These are phyloP conservation scores for Torymus auratus DNA, from an alignment of 2,888 invertebrate genomes.

Conservation along the genomic window DNA sequence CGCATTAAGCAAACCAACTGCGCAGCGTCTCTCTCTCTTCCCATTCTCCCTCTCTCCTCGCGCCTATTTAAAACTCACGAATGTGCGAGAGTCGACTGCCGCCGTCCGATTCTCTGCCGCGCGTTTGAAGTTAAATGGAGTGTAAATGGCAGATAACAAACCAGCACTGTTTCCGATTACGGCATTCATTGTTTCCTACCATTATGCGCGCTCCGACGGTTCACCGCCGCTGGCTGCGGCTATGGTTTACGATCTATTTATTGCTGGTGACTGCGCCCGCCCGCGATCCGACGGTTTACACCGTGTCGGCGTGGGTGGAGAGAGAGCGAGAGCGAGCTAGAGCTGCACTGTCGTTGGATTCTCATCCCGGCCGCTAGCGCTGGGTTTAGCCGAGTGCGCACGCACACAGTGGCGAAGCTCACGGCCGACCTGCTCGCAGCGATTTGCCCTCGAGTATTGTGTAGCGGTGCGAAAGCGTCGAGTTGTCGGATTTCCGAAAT, in stretches of 20 bases:
- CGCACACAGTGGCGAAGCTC: background rate
- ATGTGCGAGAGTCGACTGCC: slow-evolving; percentile 68
- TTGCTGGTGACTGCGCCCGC: slow-evolving; percentile 62
- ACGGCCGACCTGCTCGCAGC: background rate
- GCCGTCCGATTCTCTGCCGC: slow-evolving; percentile 70
- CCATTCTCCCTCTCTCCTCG: background rate
- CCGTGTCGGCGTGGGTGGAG: slow-evolving; percentile 45
- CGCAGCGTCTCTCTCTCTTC: slow-evolving; percentile 4
- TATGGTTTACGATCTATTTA: slow-evolving; percentile 76
- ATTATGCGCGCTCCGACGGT: slow-evolving; percentile 76
- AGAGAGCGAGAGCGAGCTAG: background rate
- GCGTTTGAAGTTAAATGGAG: slow-evolving; percentile 77
- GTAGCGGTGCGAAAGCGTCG: background rate
- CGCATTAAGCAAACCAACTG: slow-evolving; percentile 17
- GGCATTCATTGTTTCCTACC: slow-evolving; percentile 77
- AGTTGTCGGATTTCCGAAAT: background rate
- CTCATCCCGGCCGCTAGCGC: slow-evolving; percentile 49
- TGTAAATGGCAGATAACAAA: slow-evolving; percentile 77
- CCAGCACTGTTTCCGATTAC: slow-evolving; percentile 77
- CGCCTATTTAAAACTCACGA: slow-evolving; percentile 60
- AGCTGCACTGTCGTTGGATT: slow-evolving; percentile 17
- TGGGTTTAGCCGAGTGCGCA: background rate
- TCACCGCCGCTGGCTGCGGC: slow-evolving; percentile 58
- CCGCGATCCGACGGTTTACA: slow-evolving; percentile 65
- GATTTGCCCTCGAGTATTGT: background rate